Percentiles rank a stretch among this genome's conserved stretches.
phyloP scores from a whole-genome alignment of 2,113 vertebrate species.

The Nothocercus julius region DNA sequence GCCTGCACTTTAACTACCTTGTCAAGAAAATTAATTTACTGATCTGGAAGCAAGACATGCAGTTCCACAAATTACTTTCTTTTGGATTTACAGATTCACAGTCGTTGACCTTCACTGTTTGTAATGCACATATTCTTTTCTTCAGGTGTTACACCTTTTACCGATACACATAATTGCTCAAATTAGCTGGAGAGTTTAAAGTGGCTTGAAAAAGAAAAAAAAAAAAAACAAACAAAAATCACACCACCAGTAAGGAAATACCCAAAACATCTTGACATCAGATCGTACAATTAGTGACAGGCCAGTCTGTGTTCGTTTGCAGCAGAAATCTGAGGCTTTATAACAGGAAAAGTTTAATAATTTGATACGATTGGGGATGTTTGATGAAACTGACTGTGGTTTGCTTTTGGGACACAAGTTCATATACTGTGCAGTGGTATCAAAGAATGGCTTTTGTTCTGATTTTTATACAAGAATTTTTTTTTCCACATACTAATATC shows the following conservation, averaged over 20 bases:
- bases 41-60: conserved; percentile 68
- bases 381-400: conserved; percentile 51
- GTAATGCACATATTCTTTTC: conserved; percentile 36
- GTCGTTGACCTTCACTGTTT: conserved; percentile 47
- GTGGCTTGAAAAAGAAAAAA: conserved; percentile 15
- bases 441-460: conserved; percentile 97
- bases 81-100: conserved; percentile 68
- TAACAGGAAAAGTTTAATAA: conserved; percentile 67
- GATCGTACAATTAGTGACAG: conserved; percentile 72
- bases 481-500: conserved; percentile 72
- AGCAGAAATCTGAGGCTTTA: conserved; percentile 69
- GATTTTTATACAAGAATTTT: conserved; percentile 78
- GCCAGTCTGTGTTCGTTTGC: conserved; percentile 51
- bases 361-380: conserved; percentile 59
- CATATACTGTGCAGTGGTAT: conserved; percentile 91
- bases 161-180: conserved; percentile 66
- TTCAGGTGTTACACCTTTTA: conserved; percentile 59
- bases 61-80: conserved; percentile 61
- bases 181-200: conserved; percentile 62
- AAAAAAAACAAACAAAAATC: background rate
- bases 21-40: conserved; percentile 60
- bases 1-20: conserved; percentile 45
- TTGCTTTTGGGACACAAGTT: conserved; percentile 70
- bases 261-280: conserved; percentile 71
- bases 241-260: conserved; percentile 71